Evolutionary conservation across 2,797 vertebrate species (phyloP).

Genomic region (Apogon talboti): DNA sequence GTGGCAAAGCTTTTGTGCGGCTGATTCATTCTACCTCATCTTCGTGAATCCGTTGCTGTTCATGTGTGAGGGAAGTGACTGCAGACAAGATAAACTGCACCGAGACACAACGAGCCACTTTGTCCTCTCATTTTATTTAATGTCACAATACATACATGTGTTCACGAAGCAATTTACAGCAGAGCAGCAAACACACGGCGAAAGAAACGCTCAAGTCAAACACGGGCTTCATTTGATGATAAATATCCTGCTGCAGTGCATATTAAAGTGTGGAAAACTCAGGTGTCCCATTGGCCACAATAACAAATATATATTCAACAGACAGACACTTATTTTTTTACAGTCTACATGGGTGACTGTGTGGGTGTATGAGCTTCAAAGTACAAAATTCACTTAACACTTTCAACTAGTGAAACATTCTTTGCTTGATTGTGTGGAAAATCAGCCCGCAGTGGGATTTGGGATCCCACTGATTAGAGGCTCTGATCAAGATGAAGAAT

Average conservation of each 20-base stretch:
- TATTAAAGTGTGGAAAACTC: background rate
- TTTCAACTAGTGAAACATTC: constrained; percentile 5
- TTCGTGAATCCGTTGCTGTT: background rate
- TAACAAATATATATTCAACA: constrained; percentile 20
- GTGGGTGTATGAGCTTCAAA: constrained; percentile 4
- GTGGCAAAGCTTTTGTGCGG: constrained; percentile 38
- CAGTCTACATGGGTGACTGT: background rate
- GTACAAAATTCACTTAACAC: constrained; percentile 10
- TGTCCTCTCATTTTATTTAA: constrained; percentile 65
- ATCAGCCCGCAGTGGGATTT: background rate
- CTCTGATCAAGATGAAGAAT: background rate
- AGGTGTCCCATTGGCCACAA: background rate
- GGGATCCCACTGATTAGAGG: background rate
- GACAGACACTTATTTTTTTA: background rate
- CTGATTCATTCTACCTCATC: constrained; percentile 21
- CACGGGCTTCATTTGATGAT: constrained; percentile 5
- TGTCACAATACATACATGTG: constrained; percentile 53
- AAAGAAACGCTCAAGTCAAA: constrained; percentile 22
- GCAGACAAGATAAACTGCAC: constrained; percentile 46
- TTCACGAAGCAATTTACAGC: constrained; percentile 43
- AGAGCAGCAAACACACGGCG: constrained; percentile 29
- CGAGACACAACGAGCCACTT: constrained; percentile 33
- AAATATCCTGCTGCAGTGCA: constrained; percentile 1
- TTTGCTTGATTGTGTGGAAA: constrained; percentile 1
- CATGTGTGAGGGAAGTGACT: background rate